Evolutionary conservation across 1,140 invertebrate species (phyloP), one percentile per base, ranked within the genome.

Genomic region (Cydia strobilella): DNA sequence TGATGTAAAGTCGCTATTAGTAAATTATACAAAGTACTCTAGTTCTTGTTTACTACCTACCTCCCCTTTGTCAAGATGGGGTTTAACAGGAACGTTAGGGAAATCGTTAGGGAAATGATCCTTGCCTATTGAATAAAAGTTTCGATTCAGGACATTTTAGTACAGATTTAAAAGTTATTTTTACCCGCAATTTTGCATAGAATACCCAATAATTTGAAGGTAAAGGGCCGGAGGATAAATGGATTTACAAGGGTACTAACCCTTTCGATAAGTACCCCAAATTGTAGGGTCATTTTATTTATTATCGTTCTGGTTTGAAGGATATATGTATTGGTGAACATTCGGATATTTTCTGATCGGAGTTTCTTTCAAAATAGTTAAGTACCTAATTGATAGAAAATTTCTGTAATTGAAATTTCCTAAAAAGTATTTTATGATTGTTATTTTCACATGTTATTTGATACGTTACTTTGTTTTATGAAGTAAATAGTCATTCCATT

Each of bases 221-320:
- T 35, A 35, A 59, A n/a, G 65, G 63, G 65, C 65, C n/a, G 65
- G 18, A 39, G 65, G 65, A 35, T 69, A 69, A 69, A 69, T 35
- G 65, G n/a, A 39, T 69, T 69, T 69, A 69, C 65, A 69, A 69
- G 65, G 65, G 65, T 69, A 69, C 54, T 59, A 69, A 35, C 65
- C 65, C 65, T 69, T 69, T 69, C 65, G 27, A 69, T 69, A 69
- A 69, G 65, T 69, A 69, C 65, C 27, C 31, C 31, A 69, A 69
- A 69, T 69, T 39, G 65, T 35, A 31, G 31, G 65, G 27, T 69
- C 65, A 69, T 69, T 69, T 69, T 69, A 69, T 69, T 42, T 69
- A 69, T 35, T 69, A 69, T 35, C 65, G 54, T 59, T 59, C 54
- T 59, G 65, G 65, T 69, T 69, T 69, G 31, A 39, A 69, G 10